A percentile compares a stretch with the other conserved stretches of the same genome.
phyloP scores from a whole-genome alignment of 1,140 invertebrate species.

The Drosophila simulans region DNA sequence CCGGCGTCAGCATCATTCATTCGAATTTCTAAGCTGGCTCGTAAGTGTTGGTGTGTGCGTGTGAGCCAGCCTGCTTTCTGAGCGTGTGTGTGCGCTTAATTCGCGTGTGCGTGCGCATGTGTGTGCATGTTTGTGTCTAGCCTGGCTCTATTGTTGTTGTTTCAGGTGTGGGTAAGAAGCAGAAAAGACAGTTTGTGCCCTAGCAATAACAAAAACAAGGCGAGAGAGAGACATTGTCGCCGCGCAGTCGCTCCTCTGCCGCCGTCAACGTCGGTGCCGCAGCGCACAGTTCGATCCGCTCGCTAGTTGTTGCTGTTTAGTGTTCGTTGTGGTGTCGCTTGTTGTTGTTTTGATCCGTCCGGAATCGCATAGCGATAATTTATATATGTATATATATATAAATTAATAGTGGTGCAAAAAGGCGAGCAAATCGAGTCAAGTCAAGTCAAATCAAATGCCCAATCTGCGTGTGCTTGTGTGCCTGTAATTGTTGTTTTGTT shows the following conservation, averaged over 20 bases:
- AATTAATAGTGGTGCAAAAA: slow-evolving; percentile 40
- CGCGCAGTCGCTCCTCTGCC: slow-evolving; percentile 35
- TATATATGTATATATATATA: slow-evolving; percentile 26
- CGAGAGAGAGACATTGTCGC: slow-evolving; percentile 44
- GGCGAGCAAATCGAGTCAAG: not conserved
- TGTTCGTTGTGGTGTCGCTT: slow-evolving; percentile 71
- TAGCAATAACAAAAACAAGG: slow-evolving; percentile 61
- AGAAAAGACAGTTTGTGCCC: slow-evolving; percentile 70
- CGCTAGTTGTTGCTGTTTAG: slow-evolving; percentile 61
- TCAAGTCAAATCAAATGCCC: slow-evolving; percentile 25
- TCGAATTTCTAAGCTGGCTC: slow-evolving; percentile 53
- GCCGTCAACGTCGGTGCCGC: slow-evolving; percentile 31
- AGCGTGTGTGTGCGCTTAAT: not conserved
- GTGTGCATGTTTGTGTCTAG: slow-evolving; percentile 48
- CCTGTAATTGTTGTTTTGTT: slow-evolving; percentile 54
- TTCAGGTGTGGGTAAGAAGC: slow-evolving; percentile 34
- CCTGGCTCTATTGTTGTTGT: slow-evolving; percentile 21
- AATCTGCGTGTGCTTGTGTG: slow-evolving; percentile 44
- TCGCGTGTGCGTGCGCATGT: slow-evolving; percentile 43
- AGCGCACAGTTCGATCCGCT: slow-evolving; percentile 40
- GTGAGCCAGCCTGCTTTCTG: slow-evolving; percentile 30
- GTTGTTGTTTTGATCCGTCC: slow-evolving; percentile 58
- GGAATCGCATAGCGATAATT: slow-evolving; percentile 28
- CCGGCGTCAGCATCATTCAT: slow-evolving; percentile 42
- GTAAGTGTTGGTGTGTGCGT: slow-evolving; percentile 13